Conservation (phyloP, 2,113 vertebrate species). For the Leuciscus idus region DNA sequence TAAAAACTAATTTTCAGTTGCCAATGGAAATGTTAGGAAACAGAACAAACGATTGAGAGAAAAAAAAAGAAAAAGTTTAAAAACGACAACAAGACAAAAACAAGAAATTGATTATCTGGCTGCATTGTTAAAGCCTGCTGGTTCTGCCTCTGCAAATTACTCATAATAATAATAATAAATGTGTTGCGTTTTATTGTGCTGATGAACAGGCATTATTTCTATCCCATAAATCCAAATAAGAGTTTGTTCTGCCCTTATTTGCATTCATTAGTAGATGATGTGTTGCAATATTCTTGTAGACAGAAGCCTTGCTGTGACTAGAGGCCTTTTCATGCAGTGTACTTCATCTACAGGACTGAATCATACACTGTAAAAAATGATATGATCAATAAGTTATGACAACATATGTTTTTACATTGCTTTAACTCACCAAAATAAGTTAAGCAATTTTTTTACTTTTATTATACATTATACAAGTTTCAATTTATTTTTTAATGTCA, state of each 20-base stretch:
- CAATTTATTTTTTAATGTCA: too few relatives aligned
- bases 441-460: too few relatives aligned
- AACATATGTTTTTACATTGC: too few relatives aligned
- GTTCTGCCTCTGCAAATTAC: background rate
- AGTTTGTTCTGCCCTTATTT: background rate
- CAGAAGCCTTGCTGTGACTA: background rate
- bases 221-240: slow-evolving; percentile 29
- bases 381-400: too few relatives aligned
- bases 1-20: slow-evolving; percentile 1
- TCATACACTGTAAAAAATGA: background rate
- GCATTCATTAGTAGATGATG: slow-evolving; percentile 27
- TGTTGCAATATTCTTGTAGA: background rate
- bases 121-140: background rate
- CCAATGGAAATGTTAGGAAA: slow-evolving; percentile 38
- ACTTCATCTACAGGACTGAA: background rate
- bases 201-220: background rate
- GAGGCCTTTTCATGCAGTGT: background rate
- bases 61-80: background rate
- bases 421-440: too few relatives aligned
- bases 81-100: background rate
- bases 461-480: too few relatives aligned
- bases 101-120: background rate
- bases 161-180: slow-evolving; percentile 8
- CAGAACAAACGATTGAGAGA: background rate
- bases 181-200: background rate